Conservation (phyloP, 2,113 vertebrate species). For the Zosterops pallidus region DNA sequence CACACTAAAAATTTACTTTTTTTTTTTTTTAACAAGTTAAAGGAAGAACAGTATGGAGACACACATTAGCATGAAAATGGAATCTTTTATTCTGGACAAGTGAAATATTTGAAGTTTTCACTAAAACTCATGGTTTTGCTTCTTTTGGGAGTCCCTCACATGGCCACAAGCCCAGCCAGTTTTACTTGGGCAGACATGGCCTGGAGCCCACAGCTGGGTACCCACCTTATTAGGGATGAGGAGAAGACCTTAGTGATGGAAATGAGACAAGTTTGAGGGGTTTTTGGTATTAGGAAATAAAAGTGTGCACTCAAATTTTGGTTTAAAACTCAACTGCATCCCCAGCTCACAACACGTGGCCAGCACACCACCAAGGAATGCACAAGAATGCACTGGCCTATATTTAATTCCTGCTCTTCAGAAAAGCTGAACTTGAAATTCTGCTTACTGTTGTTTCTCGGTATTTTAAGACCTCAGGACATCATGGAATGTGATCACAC, state of each 20-base stretch:
- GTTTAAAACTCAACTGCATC: neutral
- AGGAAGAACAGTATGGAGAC: neutral
- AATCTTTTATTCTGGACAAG: neutral
- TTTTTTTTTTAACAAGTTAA: neutral
- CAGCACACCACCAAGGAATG: neutral
- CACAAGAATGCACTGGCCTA: neutral
- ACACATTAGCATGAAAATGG: fast-evolving
- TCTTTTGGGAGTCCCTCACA: neutral
- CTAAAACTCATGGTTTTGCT: neutral
- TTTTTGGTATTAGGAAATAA: neutral
- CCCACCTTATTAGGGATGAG: fast-evolving
- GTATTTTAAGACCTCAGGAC: neutral
- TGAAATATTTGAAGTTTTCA: neutral
- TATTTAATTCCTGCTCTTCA: neutral
- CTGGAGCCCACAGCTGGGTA: neutral
- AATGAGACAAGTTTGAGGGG: neutral
- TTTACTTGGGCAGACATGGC: neutral
- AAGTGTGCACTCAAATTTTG: neutral
- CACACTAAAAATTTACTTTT: neutral
- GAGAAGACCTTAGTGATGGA: neutral
- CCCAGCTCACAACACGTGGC: neutral
- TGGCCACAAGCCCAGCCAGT: neutral
- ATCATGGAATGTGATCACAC: neutral
- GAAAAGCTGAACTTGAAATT: neutral
- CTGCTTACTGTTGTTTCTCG: neutral